Percentiles rank a stretch among this genome's conserved stretches.
phyloP scores from a whole-genome alignment of 1,140 invertebrate genomes.

The Caligus rogercresseyi region DNA sequence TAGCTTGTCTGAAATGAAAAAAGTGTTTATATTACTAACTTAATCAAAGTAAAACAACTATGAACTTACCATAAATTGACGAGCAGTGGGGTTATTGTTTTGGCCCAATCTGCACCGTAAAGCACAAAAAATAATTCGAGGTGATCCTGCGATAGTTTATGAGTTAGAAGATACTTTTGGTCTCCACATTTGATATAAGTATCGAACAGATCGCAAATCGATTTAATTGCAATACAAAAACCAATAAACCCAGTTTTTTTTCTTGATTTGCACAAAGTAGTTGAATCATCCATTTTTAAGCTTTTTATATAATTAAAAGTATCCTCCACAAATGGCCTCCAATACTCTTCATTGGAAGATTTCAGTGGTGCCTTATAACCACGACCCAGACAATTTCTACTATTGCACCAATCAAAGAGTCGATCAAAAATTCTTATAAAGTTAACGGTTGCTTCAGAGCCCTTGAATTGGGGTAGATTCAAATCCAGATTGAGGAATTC shows the following conservation, averaged over 20 bases:
- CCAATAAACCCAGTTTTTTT: slow-evolving; percentile 21
- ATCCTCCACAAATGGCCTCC: slow-evolving; percentile 15
- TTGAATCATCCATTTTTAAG: neutral
- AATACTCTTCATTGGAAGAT: slow-evolving; percentile 4
- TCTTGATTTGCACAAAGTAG: neutral
- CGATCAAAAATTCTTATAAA: slow-evolving; percentile 7
- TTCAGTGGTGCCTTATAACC: slow-evolving; percentile 21
- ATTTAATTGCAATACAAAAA: slow-evolving; percentile 1
- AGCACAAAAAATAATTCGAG: slow-evolving; percentile 29
- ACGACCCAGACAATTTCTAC: slow-evolving; percentile 10
- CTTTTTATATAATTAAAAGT: neutral
- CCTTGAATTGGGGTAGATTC: slow-evolving; percentile 6
- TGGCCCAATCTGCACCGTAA: slow-evolving; percentile 27
- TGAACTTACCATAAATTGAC: too few relatives aligned
- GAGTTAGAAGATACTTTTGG: slow-evolving; percentile 23
- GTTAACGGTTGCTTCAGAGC: slow-evolving; percentile 4
- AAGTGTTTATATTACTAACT: too few relatives aligned
- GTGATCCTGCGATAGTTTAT: slow-evolving; percentile 30
- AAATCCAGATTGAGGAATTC: slow-evolving; percentile 9
- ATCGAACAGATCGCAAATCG: neutral
- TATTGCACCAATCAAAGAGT: slow-evolving; percentile 23
- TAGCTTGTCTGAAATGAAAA: too few relatives aligned
- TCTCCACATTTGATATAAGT: slow-evolving; percentile 15
- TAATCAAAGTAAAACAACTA: too few relatives aligned
- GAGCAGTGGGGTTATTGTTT: too few relatives aligned